phyloP scores from a whole-genome alignment of 2,888 invertebrate species.

The Mechanitis mazaeus region DNA sequence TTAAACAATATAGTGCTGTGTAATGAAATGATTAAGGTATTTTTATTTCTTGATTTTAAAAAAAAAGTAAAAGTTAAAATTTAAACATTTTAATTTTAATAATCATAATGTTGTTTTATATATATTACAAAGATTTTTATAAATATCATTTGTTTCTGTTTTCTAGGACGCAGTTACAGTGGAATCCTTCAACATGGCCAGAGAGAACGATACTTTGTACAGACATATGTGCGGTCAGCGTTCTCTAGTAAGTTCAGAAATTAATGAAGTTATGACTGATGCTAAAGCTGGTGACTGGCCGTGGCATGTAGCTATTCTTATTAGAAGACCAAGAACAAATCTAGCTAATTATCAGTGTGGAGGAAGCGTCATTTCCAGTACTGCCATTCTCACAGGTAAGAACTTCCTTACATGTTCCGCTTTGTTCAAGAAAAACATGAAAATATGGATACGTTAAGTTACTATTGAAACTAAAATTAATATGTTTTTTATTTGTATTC shows the following conservation, averaged over 20 bases:
- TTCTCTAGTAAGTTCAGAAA: conserved; percentile 51
- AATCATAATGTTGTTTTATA: too few species aligned
- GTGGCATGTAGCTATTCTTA: conserved; percentile 63
- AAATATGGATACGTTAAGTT: too few species aligned
- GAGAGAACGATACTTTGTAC: conserved; percentile 31
- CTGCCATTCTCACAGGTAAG: conserved; percentile 61
- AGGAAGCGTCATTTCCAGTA: conserved; percentile 61
- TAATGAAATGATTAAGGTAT: conserved; percentile 54
- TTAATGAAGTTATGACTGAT: conserved; percentile 52
- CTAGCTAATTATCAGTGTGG: conserved; percentile 53
- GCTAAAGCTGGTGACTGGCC: conserved; percentile 65
- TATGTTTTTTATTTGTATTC: conserved; percentile 7
- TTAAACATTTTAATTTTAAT: too few species aligned
- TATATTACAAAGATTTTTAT: too few species aligned
- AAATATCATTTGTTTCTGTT: background rate
- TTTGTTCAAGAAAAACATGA: background rate
- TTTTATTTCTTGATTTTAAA: background rate
- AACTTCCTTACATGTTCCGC: conserved; percentile 13
- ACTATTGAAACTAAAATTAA: background rate
- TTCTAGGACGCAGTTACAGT: conserved; percentile 46
- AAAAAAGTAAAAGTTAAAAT: background rate
- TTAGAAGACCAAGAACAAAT: conserved; percentile 34
- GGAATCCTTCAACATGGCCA: conserved; percentile 43
- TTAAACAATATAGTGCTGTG: conserved; percentile 58
- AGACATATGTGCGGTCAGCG: conserved; percentile 58